Percentiles rank a stretch among this genome's conserved stretches.
Evolutionary conservation across 1,140 invertebrate genomes (phyloP).

Genomic region (Drosophila orena): DNA sequence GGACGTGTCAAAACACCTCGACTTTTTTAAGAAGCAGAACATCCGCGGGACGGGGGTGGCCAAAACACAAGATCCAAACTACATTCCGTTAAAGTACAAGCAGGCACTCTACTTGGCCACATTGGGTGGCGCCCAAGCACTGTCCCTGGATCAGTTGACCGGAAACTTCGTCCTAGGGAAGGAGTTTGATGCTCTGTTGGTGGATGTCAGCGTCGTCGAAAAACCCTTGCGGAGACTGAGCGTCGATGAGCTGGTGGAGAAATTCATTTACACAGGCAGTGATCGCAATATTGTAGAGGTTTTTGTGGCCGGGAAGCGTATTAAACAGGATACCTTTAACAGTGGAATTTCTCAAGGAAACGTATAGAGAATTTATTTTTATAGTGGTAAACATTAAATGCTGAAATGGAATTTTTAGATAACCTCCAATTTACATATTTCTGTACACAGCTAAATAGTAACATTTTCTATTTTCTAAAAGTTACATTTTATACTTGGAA

Average conservation of each 20-base stretch:
- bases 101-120: constrained; percentile 94
- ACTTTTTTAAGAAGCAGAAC: constrained; percentile 83
- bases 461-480: no score
- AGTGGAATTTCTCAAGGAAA: constrained; percentile 47
- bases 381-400: constrained; percentile 29
- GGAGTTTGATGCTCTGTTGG: constrained; percentile 93
- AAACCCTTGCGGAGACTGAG: constrained; percentile 74
- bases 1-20: constrained; percentile 89
- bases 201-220: constrained; percentile 87
- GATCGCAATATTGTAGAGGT: constrained; percentile 93
- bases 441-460: constrained; percentile 24
- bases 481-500: constrained; percentile 29
- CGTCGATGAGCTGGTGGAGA: constrained; percentile 88
- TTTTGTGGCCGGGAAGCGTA: constrained; percentile 89
- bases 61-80: constrained; percentile 36
- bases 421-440: constrained; percentile 15
- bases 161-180: constrained; percentile 93
- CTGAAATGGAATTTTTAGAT: constrained; percentile 10
- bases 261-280: constrained; percentile 93
- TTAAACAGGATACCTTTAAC: constrained; percentile 67
- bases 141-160: constrained; percentile 89
- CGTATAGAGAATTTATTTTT: constrained; percentile 62
- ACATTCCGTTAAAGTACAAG: constrained; percentile 88
- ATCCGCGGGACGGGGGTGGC: constrained; percentile 62
- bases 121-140: constrained; percentile 92